Percentiles rank a stretch among this genome's conserved stretches.
Evolutionary conservation across 2,113 vertebrate species (phyloP).

Genomic region (Mus spicilegus): DNA sequence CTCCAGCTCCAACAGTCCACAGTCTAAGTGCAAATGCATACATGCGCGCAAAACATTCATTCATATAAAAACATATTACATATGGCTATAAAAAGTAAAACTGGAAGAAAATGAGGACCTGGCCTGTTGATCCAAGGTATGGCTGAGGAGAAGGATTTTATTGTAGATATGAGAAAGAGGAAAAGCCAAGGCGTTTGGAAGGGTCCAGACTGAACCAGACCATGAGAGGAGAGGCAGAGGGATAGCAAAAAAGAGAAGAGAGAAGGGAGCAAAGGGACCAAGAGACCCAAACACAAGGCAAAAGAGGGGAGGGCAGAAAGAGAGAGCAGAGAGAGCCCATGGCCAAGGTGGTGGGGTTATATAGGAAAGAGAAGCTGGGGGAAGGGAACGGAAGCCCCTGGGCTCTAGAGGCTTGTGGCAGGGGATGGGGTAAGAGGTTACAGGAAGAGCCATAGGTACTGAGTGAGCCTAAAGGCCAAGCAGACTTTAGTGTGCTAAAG

Average conservation of each 20-base stretch:
- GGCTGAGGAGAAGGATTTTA: background rate
- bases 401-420: background rate
- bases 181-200: background rate
- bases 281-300: background rate
- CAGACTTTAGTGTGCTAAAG: background rate
- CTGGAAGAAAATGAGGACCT: background rate
- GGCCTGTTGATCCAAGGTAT: background rate
- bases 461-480: background rate
- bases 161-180: background rate
- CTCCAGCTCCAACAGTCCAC: background rate
- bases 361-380: background rate
- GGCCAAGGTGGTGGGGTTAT: background rate
- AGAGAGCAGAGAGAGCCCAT: background rate
- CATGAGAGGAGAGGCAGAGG: background rate
- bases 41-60: background rate
- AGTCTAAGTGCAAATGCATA: background rate
- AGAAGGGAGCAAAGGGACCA: background rate
- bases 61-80: background rate
- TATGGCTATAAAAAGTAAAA: background rate
- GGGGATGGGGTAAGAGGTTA: background rate
- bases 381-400: background rate
- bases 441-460: background rate
- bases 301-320: background rate
- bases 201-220: background rate
- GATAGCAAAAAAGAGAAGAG: background rate